Percentiles rank a stretch among this genome's conserved stretches.
These are phyloP conservation scores for Lamellibrachia satsuma DNA, from an alignment of 2,888 invertebrate genomes.

Conservation along the genomic window DNA sequence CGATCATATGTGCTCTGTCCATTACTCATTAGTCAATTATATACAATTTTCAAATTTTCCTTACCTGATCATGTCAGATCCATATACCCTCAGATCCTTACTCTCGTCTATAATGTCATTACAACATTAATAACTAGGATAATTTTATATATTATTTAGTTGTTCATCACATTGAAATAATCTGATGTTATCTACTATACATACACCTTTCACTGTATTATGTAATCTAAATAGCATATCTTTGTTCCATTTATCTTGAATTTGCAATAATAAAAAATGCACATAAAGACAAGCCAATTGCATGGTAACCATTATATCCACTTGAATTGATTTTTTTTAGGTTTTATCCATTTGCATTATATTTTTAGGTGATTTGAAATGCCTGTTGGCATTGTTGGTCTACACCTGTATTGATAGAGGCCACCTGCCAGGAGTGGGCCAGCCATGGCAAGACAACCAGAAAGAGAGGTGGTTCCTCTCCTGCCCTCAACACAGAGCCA, in stretches of 20 bases:
- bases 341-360: background rate
- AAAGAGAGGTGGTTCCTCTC: conserved; percentile 2
- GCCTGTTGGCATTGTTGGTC: background rate
- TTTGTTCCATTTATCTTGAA: background rate
- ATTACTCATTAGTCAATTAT: too few species aligned
- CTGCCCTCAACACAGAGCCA: background rate
- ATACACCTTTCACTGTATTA: too few species aligned
- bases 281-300: background rate
- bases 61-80: too few species aligned
- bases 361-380: conserved; percentile 1
- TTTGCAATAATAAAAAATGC: background rate
- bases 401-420: background rate
- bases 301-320: background rate
- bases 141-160: too few species aligned
- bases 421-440: background rate
- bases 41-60: too few species aligned
- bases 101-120: too few species aligned
- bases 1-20: too few species aligned
- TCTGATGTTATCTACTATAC: too few species aligned
- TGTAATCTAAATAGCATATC: background rate
- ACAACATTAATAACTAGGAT: too few species aligned
- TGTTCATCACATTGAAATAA: too few species aligned
- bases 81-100: too few species aligned
- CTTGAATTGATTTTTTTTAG: background rate
- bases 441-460: background rate